A percentile compares a stretch with the other conserved stretches of the same genome.
phyloP scores from a whole-genome alignment of 2,113 vertebrate species.

The Cichladusa arquata region DNA sequence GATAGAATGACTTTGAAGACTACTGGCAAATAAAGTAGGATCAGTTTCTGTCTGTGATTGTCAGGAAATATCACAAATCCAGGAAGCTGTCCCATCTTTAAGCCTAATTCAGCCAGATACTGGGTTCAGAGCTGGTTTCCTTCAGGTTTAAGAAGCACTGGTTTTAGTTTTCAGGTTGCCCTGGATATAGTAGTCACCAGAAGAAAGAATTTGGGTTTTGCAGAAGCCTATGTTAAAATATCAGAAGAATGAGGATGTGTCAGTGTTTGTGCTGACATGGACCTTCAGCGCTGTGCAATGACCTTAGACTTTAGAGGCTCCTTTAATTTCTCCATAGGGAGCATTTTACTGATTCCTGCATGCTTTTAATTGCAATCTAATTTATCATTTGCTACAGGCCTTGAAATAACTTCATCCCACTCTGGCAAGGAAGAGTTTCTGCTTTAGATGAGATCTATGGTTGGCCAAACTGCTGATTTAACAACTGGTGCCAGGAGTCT shows the following conservation, averaged over 20 bases:
- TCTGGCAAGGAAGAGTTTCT: not conserved
- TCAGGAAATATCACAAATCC: not conserved
- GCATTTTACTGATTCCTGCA: not conserved
- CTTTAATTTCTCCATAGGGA: constrained; percentile 3
- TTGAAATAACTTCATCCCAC: not conserved
- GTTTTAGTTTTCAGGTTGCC: not conserved
- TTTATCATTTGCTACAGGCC: constrained; percentile 12
- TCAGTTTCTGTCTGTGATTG: not conserved
- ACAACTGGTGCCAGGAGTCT: not conserved
- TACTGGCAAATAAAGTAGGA: not conserved
- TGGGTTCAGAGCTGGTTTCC: not conserved
- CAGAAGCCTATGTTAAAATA: not conserved
- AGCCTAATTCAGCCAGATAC: not conserved
- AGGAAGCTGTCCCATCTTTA: not conserved
- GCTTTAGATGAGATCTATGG: not conserved
- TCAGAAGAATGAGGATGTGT: not conserved
- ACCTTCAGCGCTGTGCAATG: not conserved
- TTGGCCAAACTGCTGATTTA: not conserved
- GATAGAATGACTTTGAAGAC: not conserved
- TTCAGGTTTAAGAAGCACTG: not conserved
- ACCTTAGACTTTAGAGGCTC: not conserved
- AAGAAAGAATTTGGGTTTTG: not conserved
- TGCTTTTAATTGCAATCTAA: constrained; percentile 26
- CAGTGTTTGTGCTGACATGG: not conserved
- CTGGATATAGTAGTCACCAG: accelerated